These are phyloP conservation scores for Drosophila mimica DNA, from an alignment of 2,888 invertebrate genomes.

Conservation along the genomic window DNA sequence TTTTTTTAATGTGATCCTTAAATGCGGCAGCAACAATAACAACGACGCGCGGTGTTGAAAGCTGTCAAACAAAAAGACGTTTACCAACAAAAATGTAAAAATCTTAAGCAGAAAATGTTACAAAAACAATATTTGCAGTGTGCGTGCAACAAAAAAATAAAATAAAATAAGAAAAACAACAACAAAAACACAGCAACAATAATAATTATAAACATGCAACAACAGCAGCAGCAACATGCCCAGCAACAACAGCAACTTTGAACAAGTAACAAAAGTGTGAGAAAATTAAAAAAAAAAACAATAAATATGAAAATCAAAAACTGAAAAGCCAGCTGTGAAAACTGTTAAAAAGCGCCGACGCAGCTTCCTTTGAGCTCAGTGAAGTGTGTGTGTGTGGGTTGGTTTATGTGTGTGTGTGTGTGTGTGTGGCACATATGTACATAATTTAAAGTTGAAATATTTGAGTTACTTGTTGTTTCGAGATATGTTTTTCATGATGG, in stretches of 20 bases:
- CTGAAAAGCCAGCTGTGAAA: conserved; percentile 18
- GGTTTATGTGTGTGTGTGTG: conserved; percentile 2
- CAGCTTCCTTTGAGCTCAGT: conserved; percentile 25
- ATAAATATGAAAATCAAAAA: conserved; percentile 13
- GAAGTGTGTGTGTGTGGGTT: conserved; percentile 2
- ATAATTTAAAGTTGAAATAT: not conserved
- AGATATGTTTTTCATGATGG: conserved; percentile 4
- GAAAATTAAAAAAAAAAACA: conserved; percentile 15
- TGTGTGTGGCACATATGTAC: conserved; percentile 6
- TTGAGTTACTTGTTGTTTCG: not conserved
- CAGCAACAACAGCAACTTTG: conserved; percentile 40
- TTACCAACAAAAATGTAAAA: conserved; percentile 10
- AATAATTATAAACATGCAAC: conserved; percentile 33
- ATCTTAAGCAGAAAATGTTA: conserved; percentile 25
- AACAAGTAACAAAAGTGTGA: conserved; percentile 43
- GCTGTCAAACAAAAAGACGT: conserved; percentile 45
- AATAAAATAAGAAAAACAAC: not conserved
- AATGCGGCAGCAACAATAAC: conserved; percentile 32
- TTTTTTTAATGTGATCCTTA: conserved; percentile 69
- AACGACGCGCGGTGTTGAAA: conserved; percentile 66
- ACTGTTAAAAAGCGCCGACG: conserved; percentile 31
- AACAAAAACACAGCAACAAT: conserved; percentile 29
- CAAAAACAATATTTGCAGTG: conserved; percentile 53
- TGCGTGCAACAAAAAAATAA: conserved; percentile 52
- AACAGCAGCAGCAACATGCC: conserved; percentile 13